Conservation (phyloP, 2,888 invertebrate species). For the Lepidochrysops patricia region DNA sequence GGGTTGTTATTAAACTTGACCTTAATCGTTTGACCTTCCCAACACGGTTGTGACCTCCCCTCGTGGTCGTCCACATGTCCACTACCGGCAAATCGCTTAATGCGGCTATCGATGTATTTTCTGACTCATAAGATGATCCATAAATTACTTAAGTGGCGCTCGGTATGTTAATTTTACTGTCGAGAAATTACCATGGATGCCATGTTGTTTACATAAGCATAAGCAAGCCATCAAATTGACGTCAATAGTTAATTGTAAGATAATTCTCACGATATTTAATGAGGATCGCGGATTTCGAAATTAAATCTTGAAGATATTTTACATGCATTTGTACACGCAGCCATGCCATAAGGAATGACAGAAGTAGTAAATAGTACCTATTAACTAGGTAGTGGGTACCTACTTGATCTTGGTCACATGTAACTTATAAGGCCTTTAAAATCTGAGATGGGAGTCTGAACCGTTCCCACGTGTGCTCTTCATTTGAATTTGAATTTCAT, state of each 20-base stretch:
- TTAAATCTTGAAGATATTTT: no score
- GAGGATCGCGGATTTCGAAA: background rate
- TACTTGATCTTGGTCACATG: no score
- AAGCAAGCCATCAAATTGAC: no score
- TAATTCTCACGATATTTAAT: background rate
- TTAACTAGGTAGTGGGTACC: no score
- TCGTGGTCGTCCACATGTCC: background rate
- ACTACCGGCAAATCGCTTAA: background rate
- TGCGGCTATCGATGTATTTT: background rate
- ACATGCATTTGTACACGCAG: no score
- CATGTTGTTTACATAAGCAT: background rate
- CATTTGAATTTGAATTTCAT: no score
- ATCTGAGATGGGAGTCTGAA: no score
- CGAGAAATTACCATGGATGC: background rate
- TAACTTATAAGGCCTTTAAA: no score
- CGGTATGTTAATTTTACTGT: background rate
- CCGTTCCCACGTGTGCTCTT: no score
- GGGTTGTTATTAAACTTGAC: background rate
- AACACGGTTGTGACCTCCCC: background rate
- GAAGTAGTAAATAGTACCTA: no score
- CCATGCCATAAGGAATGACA: no score
- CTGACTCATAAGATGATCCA: background rate
- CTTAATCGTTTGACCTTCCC: background rate
- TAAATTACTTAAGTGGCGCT: background rate
- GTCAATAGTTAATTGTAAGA: background rate